phyloP scores from a whole-genome alignment of 2,797 vertebrate genomes.

The Tauraco hartlaubi region DNA sequence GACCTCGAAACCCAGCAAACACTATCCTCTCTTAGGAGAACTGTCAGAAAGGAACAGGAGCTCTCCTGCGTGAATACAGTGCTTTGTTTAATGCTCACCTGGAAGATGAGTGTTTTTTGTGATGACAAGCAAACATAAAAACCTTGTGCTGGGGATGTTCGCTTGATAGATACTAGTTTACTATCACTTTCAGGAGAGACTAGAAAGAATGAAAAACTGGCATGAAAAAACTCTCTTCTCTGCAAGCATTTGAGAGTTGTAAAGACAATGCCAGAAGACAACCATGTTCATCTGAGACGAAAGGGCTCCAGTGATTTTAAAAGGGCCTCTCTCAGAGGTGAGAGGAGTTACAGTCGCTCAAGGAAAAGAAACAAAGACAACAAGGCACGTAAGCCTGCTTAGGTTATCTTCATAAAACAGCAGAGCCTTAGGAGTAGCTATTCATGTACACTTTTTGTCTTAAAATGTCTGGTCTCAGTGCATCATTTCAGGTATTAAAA shows the following conservation, averaged over 20 bases:
- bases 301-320: background rate
- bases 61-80: background rate
- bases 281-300: background rate
- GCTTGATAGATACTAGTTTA: background rate
- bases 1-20: background rate
- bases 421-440: background rate
- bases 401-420: background rate
- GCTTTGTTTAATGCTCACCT: background rate
- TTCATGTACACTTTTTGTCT: background rate
- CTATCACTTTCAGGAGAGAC: background rate
- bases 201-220: background rate
- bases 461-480: background rate
- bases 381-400: background rate
- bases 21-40: background rate
- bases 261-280: background rate
- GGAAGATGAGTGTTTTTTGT: background rate
- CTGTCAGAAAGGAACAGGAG: background rate
- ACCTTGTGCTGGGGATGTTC: background rate
- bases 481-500: background rate
- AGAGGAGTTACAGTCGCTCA: background rate
- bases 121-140: background rate
- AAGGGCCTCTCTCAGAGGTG: background rate
- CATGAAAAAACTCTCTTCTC: background rate
- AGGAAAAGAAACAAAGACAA: background rate
- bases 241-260: background rate